Base-by-base conservation (phyloP, 1,140 invertebrate species). In the Cephus cinctus region DNA sequence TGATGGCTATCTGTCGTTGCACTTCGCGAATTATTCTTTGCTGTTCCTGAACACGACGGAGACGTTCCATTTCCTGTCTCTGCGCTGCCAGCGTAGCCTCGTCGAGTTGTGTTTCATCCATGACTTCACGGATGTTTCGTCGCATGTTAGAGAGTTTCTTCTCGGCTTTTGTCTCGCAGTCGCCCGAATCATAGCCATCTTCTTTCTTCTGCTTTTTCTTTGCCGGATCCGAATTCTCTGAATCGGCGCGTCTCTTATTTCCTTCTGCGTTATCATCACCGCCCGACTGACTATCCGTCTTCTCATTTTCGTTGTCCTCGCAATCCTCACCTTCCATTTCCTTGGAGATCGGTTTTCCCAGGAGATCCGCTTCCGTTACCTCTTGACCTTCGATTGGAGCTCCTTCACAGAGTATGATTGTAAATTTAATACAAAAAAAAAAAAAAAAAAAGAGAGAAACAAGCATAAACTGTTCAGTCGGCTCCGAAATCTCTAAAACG, bases 71-170 rank as follows among this genome's bases (percentile, higher is more conserved):
- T 75, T 98, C 95, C 67, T 95, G 92, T 22, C 90, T 80, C 69
- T 97, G 94, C 2, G 95, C 95, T 16, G 86, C 86, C n/a, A 96
- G 66, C 4, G 94, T 97, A 5, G 90, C 88, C 54, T 91, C 88
- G 66, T 97, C 94, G 35, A 98, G 71, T 63, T 96, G 90, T 42
- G 88, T 89, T 61, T 96, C 92, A 63, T 90, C 87, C 82, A 96
- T 89, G 1, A 97, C 94, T 74, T 96, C 92, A 30, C 93, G 82
- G 56, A 92, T 94, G 60, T 93, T 94, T 45, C 88, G 79, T 14
- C 90, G 78, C 57, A 92, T 81, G 66, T 88, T 89, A 15, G 84
- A 70, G 43, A 81, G 76, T 64, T 83, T 87, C 43, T 81, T 78
- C 35, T 83, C 79, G 3, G 69, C 79, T 71, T 82, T 83, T 54